Conservation (phyloP, 2,888 invertebrate genomes). For the Sesia bembeciformis region DNA sequence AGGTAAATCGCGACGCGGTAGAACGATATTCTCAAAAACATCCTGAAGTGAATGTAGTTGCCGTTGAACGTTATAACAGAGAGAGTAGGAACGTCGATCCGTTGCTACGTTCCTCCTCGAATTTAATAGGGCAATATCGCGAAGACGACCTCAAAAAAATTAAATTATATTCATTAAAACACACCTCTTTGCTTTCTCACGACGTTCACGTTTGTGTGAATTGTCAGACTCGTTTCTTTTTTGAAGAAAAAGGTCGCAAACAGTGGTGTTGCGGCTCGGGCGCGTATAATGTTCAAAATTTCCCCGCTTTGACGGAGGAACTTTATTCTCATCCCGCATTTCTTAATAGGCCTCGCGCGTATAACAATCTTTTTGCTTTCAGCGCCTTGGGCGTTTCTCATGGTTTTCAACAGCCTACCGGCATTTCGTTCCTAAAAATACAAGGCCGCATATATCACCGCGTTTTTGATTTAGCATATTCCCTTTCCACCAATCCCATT, state of each 20-base stretch:
- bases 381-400: slow-evolving; percentile 2
- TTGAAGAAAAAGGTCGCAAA: background rate
- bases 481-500: background rate
- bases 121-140: background rate
- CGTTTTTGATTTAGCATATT: slow-evolving; percentile 3
- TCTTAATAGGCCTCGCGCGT: background rate
- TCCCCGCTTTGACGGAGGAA: background rate
- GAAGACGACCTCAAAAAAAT: background rate
- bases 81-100: background rate
- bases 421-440: slow-evolving; percentile 1
- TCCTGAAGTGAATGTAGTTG: background rate
- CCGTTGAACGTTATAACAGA: background rate
- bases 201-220: background rate
- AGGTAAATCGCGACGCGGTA: background rate
- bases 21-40: background rate
- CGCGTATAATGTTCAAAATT: background rate
- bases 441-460: slow-evolving; percentile 2
- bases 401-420: background rate
- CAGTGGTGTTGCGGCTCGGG: background rate
- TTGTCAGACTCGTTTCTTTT: background rate
- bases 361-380: background rate
- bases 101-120: background rate
- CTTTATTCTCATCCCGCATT: background rate
- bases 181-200: background rate
- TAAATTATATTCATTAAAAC: background rate